Evolutionary conservation across 2,113 vertebrate species (phyloP), one percentile per base, ranked within the genome.

Genomic region (Cryptotis parvus): DNA sequence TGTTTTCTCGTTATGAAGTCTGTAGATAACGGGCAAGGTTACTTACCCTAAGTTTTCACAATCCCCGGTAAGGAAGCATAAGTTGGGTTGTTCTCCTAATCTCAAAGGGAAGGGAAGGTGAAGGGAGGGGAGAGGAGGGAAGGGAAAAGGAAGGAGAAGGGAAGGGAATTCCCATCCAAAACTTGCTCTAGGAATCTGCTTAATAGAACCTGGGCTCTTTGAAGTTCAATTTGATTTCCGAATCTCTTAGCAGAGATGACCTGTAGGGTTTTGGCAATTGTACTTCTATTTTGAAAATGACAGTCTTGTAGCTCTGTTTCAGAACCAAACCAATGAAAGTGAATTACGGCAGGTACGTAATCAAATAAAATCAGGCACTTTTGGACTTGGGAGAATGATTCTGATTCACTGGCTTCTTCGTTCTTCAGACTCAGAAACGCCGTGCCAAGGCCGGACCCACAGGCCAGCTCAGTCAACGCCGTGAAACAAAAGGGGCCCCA

Each of bases 281-380:
- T 55, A 82, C 49, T 93, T 94, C 78, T 92, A 68, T 79, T 94
- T 94, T 90, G 84, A 91, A 92, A 95, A 91, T 78, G 14, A 90
- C 0, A 82, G 66, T 45, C 37, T 15, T 80, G 18, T 55, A 66
- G 72, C 52, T 83, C 55, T 87, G 84, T 77, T 65, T 75, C 70
- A 80, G 91, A 85, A 83, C 78, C 94, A 94, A 92, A 69, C 74
- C 74, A 78, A 91, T 52, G 91, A 89, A 74, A 90, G 43, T 85
- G 43, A 95, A 49, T 39, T 63, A 45, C 12, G 9, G 39, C 65
- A 75, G 88, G 45, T 33, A 49, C 41, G 84, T 88, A 89, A 85
- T 49, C 10, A 6, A 49, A 49, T 68, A 84, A 90, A 93, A 94
- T 52, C 39, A 84, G 88, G 10, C 76, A 87, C 61, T 70, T 94